These are phyloP conservation scores for Tapera naevia DNA, from an alignment of 2,797 vertebrate genomes.

Conservation along the genomic window DNA sequence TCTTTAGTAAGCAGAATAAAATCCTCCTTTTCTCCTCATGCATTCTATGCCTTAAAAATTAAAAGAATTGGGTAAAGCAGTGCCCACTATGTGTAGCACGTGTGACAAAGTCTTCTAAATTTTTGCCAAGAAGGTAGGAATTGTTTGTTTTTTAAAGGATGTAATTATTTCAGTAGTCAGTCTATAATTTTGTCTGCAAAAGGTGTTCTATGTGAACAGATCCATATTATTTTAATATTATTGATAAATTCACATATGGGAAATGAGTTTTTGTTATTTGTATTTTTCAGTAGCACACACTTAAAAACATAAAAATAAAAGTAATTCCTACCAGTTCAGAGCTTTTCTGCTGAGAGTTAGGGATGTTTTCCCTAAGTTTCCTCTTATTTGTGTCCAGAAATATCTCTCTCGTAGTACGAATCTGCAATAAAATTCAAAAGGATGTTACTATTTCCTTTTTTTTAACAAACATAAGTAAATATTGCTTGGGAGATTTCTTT, in stretches of 20 bases:
- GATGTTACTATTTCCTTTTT: neutral
- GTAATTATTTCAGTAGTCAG: neutral
- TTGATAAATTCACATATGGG: neutral
- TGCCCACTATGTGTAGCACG: neutral
- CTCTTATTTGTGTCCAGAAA: neutral
- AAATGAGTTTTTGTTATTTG: neutral
- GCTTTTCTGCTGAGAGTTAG: neutral
- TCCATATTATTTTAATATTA: neutral
- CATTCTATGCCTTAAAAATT: neutral
- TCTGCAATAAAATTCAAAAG: slow-evolving; percentile 9
- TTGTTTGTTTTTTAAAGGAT: neutral
- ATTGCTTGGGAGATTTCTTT: neutral
- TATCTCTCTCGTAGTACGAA: neutral
- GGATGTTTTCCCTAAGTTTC: neutral
- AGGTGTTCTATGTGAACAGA: neutral
- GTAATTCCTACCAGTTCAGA: slow-evolving; percentile 33
- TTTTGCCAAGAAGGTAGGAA: neutral
- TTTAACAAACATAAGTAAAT: neutral
- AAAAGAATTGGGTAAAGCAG: neutral
- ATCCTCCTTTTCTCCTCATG: accelerated
- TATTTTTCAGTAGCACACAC: neutral
- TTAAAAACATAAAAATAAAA: neutral
- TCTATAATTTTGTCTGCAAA: neutral
- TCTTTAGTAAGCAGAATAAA: neutral
- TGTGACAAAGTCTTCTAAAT: neutral